A percentile compares a stretch with the other conserved stretches of the same genome.
Evolutionary conservation across 2,797 vertebrate genomes (phyloP).

Genomic region (Numenius phaeopus): DNA sequence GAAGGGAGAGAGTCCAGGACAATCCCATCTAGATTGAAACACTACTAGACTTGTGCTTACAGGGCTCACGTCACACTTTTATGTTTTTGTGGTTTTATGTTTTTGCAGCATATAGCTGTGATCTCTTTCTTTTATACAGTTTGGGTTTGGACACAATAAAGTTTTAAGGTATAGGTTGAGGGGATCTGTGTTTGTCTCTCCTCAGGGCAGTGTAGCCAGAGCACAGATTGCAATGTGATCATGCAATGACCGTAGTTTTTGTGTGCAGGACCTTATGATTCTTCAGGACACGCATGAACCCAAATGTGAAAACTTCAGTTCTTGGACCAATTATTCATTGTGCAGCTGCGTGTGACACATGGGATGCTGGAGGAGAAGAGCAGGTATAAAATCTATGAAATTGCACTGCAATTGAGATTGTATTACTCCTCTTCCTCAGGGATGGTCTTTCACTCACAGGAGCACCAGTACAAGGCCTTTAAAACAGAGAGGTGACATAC

Average conservation of each 20-base stretch:
- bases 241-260: background rate
- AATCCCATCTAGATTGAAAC: background rate
- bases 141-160: background rate
- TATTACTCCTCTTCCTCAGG: background rate
- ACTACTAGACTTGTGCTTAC: background rate
- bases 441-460: background rate
- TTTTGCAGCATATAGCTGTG: background rate
- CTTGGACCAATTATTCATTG: fast-evolving
- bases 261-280: background rate
- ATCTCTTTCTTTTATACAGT: background rate
- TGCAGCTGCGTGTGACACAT: background rate
- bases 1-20: background rate
- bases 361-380: background rate
- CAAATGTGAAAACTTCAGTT: background rate
- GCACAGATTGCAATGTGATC: background rate
- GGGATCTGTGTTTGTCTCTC: background rate
- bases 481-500: background rate
- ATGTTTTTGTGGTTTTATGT: background rate
- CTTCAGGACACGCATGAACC: fast-evolving
- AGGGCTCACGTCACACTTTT: background rate
- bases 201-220: fast-evolving
- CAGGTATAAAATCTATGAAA: background rate
- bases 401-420: background rate
- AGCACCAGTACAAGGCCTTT: background rate
- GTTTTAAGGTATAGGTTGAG: background rate